Percentiles rank a stretch among this genome's conserved stretches.
Evolutionary conservation across 1,140 invertebrate species (phyloP).

Genomic region (Danaus plexippus): DNA sequence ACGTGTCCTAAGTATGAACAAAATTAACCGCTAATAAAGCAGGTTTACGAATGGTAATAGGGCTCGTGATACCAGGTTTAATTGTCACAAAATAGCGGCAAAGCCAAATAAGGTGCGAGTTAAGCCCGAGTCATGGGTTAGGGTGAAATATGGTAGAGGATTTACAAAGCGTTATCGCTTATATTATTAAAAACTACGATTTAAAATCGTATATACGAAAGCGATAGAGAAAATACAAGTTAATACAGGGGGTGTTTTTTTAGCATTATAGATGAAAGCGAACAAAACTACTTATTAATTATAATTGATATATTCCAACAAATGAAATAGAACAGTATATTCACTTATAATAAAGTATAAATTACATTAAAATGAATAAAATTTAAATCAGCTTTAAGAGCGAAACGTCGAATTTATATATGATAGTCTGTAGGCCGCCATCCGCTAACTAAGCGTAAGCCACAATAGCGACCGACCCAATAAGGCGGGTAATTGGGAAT

Average conservation of each 20-base stretch:
- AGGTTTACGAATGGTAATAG: slow-evolving; percentile 42
- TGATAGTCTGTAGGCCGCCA: slow-evolving; percentile 11
- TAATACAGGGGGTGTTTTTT: neutral
- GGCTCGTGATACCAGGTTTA: slow-evolving; percentile 43
- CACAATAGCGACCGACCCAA: slow-evolving; percentile 42
- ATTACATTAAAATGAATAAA: neutral
- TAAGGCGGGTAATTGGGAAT: slow-evolving; percentile 54
- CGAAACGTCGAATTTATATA: neutral
- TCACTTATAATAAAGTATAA: neutral
- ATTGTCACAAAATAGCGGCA: slow-evolving; percentile 47
- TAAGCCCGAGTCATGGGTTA: slow-evolving; percentile 33
- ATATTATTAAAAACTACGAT: slow-evolving; percentile 1
- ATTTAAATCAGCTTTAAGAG: neutral
- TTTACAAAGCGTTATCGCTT: too few relatives aligned
- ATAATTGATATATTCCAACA: too few relatives aligned
- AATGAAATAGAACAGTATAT: too few relatives aligned
- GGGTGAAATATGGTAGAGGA: slow-evolving; percentile 32
- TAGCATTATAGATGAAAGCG: too few relatives aligned
- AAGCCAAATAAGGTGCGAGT: slow-evolving; percentile 35
- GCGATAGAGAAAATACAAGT: neutral
- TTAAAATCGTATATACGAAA: slow-evolving; percentile 1
- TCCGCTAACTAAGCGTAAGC: slow-evolving; percentile 26
- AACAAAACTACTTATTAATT: too few relatives aligned
- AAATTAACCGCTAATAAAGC: slow-evolving; percentile 39
- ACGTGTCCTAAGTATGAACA: slow-evolving; percentile 14